Percentiles rank a stretch among this genome's conserved stretches.
Conservation (phyloP, 1,140 invertebrate species). For the Melanaphis sacchari region DNA sequence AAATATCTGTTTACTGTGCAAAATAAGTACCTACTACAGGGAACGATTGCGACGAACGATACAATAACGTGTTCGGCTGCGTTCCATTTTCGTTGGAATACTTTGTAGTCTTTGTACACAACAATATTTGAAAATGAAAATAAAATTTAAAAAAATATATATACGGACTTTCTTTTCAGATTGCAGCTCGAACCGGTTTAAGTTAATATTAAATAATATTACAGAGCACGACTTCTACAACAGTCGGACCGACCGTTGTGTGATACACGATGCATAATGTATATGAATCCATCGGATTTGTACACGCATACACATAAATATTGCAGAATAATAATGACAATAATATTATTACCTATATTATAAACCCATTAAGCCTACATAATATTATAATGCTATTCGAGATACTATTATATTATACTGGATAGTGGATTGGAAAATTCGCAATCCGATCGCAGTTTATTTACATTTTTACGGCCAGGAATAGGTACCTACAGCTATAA, state of each 20-base stretch:
- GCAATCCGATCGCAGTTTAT: not conserved
- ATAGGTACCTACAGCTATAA: not conserved
- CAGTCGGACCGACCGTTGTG: not conserved
- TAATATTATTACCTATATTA: conserved; percentile 16
- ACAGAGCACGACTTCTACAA: not conserved
- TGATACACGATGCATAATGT: not conserved
- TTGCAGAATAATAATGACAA: not conserved
- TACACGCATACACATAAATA: not conserved
- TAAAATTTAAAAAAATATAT: not conserved
- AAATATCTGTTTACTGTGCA: too few relatives aligned
- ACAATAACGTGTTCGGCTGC: not conserved
- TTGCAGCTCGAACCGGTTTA: not conserved
- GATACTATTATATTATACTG: not conserved
- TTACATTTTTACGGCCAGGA: not conserved
- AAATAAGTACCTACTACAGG: too few relatives aligned
- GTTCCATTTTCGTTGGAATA: not conserved
- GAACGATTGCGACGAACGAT: not conserved
- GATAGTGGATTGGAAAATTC: not conserved
- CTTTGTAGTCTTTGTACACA: not conserved
- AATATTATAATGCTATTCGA: too few relatives aligned
- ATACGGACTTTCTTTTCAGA: not conserved
- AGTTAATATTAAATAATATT: not conserved
- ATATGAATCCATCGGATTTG: not conserved
- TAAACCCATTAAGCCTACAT: not conserved
- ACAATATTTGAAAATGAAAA: not conserved